phyloP scores from a whole-genome alignment of 2,888 invertebrate species.

The Xylota segnis region DNA sequence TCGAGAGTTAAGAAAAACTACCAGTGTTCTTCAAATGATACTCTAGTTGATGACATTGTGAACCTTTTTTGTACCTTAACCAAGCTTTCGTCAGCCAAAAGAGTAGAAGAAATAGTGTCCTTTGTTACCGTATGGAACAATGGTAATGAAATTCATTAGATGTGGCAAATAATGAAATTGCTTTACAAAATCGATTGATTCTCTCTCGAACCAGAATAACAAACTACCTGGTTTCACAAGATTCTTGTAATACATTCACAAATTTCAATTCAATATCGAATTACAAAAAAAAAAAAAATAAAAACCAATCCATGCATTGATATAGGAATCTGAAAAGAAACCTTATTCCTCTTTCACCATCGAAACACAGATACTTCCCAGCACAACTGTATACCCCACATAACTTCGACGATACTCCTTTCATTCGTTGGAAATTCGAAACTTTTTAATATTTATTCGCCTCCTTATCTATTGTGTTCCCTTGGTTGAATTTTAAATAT shows the following conservation, averaged over 20 bases:
- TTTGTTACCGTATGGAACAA: too few relatives aligned
- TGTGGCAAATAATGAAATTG: background rate
- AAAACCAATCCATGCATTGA: background rate
- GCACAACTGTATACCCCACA: background rate
- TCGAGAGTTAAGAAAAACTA: too few relatives aligned
- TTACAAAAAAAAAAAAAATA: background rate
- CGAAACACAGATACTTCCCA: background rate
- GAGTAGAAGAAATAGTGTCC: too few relatives aligned
- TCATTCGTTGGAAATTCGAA: constrained; percentile 66
- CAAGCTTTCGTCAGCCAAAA: too few relatives aligned
- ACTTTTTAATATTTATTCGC: constrained; percentile 76
- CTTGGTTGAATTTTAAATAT: constrained; percentile 79
- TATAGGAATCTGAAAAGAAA: background rate
- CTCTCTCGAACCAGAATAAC: background rate
- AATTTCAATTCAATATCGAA: background rate
- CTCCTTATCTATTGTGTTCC: constrained; percentile 78
- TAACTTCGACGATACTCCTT: constrained; percentile 44
- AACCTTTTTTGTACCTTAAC: too few relatives aligned
- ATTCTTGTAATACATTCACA: background rate
- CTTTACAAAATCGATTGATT: background rate
- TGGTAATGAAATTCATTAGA: background rate
- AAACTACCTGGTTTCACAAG: background rate
- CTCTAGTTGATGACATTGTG: too few relatives aligned
- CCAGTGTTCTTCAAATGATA: too few relatives aligned
- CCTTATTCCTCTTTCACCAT: background rate